These are phyloP conservation scores for Fragum sueziense DNA, from an alignment of 2,888 invertebrate genomes.

Conservation along the genomic window DNA sequence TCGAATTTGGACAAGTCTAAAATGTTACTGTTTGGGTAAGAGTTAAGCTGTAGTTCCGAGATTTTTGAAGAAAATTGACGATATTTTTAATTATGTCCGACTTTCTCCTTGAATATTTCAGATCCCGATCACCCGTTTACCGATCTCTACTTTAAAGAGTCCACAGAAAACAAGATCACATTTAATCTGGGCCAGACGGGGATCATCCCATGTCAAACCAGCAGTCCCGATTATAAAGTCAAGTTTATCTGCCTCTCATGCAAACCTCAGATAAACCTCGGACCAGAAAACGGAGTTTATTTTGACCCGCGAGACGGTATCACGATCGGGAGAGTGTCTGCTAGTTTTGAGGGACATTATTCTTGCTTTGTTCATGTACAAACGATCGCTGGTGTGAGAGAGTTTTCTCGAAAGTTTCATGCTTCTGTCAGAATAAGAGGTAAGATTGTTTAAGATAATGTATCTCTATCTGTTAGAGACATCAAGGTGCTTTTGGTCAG, in stretches of 20 bases:
- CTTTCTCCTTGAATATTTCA: constrained; percentile 45
- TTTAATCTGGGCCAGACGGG: constrained; percentile 35
- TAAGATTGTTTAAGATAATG: neutral
- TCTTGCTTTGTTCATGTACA: constrained; percentile 45
- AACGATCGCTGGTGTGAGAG: neutral
- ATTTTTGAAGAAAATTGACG: no score
- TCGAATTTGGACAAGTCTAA: no score
- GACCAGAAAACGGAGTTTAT: constrained; percentile 49
- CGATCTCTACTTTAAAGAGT: constrained; percentile 15
- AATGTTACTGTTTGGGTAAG: no score
- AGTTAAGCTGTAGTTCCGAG: no score
- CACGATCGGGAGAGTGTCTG: constrained; percentile 58
- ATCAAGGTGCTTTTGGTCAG: no score
- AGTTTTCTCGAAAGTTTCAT: neutral
- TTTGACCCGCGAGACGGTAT: constrained; percentile 63
- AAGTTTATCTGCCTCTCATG: constrained; percentile 6
- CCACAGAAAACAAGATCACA: constrained; percentile 22
- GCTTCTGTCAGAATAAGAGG: constrained; percentile 5
- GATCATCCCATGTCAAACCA: constrained; percentile 63
- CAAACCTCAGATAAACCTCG: neutral
- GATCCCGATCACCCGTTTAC: constrained; percentile 56
- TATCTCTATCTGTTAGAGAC: no score
- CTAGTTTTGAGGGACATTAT: constrained; percentile 60
- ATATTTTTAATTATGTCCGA: neutral
- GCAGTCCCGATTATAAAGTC: constrained; percentile 63